Conservation (phyloP, 2,888 invertebrate species). For the Hydroisotoma schaefferi region DNA sequence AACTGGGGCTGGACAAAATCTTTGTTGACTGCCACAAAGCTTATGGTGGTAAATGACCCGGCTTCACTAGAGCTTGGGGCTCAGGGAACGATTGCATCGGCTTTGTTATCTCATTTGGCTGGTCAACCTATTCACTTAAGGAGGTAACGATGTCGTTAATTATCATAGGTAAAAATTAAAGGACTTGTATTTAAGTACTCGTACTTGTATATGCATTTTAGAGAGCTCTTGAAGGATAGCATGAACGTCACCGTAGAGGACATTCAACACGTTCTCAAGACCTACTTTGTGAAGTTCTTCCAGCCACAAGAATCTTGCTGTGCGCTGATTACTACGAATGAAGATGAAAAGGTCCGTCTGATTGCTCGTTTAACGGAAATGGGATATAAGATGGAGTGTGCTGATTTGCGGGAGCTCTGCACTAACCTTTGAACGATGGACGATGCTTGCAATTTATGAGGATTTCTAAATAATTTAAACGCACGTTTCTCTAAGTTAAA, state of each 20-base stretch:
- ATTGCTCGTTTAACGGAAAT: constrained; percentile 2
- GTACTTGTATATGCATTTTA: constrained; percentile 15
- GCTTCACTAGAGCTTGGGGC: constrained; percentile 44
- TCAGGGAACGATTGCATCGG: constrained; percentile 41
- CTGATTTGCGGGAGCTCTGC: constrained; percentile 3
- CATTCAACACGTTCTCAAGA: constrained; percentile 39
- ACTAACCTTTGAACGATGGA: constrained; percentile 4
- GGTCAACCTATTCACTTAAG: constrained; percentile 34
- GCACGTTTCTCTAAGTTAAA: too few relatives aligned
- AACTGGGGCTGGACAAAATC: constrained; percentile 46
- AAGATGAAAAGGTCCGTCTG: background rate
- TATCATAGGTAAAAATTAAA: background rate
- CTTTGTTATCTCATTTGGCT: constrained; percentile 43
- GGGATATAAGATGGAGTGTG: constrained; percentile 15
- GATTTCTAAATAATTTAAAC: too few relatives aligned
- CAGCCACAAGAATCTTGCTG: constrained; percentile 43
- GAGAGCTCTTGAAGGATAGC: constrained; percentile 42
- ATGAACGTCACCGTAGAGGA: constrained; percentile 45
- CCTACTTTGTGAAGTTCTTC: constrained; percentile 42
- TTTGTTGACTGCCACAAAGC: constrained; percentile 43
- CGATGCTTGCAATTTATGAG: too few relatives aligned
- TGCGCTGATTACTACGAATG: constrained; percentile 29
- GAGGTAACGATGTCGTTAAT: constrained; percentile 25
- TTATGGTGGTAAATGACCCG: constrained; percentile 48
- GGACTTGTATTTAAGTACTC: background rate